Evolutionary conservation across 2,888 invertebrate genomes (phyloP).

Genomic region (Hecatera dysodea): DNA sequence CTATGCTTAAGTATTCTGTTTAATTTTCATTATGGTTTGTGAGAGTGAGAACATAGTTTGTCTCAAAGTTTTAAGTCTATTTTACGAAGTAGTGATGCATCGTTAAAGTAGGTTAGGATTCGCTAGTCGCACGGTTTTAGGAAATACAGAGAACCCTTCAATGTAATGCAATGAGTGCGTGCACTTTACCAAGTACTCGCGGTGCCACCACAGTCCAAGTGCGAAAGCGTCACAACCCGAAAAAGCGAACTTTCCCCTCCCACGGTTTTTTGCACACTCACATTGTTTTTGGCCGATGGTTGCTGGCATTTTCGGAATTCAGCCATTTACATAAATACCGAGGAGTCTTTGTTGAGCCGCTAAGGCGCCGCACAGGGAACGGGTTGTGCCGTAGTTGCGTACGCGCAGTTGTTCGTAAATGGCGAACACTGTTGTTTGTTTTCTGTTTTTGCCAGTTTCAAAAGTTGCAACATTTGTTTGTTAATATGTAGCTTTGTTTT

Average conservation of each 20-base stretch:
- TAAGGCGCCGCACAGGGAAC: conserved; percentile 85
- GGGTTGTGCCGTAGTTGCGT: conserved; percentile 71
- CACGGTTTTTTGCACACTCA: conserved; percentile 80
- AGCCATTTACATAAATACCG: conserved; percentile 89
- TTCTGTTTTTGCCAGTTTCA: conserved; percentile 73
- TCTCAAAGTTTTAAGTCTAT: not conserved
- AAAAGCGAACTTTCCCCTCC: conserved; percentile 86
- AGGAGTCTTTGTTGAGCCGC: conserved; percentile 86
- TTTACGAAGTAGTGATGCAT: not conserved
- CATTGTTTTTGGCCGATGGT: conserved; percentile 84
- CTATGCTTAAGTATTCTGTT: not conserved
- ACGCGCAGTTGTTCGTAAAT: conserved; percentile 71
- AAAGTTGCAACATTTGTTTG: conserved; percentile 74
- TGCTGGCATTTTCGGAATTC: conserved; percentile 88
- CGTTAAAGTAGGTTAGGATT: too few species aligned
- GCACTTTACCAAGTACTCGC: conserved; percentile 56
- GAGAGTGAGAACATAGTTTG: not conserved
- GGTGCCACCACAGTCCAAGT: conserved; percentile 65
- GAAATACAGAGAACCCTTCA: not conserved
- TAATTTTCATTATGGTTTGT: not conserved
- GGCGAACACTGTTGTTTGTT: conserved; percentile 73
- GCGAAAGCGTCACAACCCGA: conserved; percentile 80
- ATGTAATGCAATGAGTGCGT: conserved; percentile 9
- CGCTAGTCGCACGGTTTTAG: too few species aligned
- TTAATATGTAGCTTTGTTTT: conserved; percentile 64